Base-by-base conservation (phyloP, 2,888 invertebrate genomes). In the Eupithecia pulchellata region DNA sequence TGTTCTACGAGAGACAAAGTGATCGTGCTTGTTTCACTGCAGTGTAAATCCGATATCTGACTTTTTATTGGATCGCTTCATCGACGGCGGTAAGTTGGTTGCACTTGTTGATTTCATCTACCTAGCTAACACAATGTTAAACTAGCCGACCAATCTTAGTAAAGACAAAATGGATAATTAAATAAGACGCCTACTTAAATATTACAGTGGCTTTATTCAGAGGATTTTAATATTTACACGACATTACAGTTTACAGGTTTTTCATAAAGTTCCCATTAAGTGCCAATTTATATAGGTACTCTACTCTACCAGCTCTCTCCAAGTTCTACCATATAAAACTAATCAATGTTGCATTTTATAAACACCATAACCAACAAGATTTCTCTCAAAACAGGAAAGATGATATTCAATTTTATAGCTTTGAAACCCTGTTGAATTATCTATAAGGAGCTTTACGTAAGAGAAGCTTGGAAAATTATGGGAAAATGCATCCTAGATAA, bases 21-120 rank as follows among this genome's bases (percentile, higher is more conserved):
- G 93, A 87, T 91, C 91, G 93, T 93, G 92, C 88, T 90, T 90
- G 86, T 85, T 89, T 87, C 91, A 89, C 90, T 89, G 86, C 86
- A 92, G 92, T 93, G 92, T 90, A 92, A 88, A 89, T 89, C 89
- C 87, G 87, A 91, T 88, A 91, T 89, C 89, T 89, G 87, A 87
- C 88, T 89, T 86, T 86, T 89, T 91, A 89, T 92, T 92, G 93
- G 93, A 93, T 92, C 91, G 87, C 85, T 89, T 87, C 87, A 84
- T 82, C 84, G 81, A 80, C 84, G 75, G 83, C 88, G 92, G 93
- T 93, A 84, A 91, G 93, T 88, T 77, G 71, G 93, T 88, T 77
- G 71, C 73, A 68, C 74, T 76, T 32, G 42, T 65, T 72, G 55
- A 62, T 64, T 66, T 68, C 61, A 61, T 60, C 14, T 29, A 32